Evolutionary conservation across 1,140 invertebrate genomes (phyloP).

Genomic region (Brachionus calyciflorus): DNA sequence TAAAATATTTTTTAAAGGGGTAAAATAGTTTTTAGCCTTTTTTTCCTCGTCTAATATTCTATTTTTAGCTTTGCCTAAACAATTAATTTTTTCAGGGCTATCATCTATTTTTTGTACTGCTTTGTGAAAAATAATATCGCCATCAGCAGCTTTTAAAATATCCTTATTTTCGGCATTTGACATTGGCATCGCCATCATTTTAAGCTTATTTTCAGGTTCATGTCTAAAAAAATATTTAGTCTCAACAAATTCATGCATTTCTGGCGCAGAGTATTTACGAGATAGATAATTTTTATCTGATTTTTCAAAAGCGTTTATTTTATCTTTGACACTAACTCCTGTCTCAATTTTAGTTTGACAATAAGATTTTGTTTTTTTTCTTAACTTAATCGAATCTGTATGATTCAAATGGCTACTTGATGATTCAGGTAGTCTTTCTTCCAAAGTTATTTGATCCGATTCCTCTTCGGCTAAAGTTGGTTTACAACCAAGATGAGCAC

Average conservation of each 20-base stretch:
- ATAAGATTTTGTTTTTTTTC: neutral
- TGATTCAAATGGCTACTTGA: neutral
- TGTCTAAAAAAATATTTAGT: slow-evolving; percentile 7
- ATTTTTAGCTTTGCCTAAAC: slow-evolving; percentile 30
- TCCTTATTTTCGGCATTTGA: neutral
- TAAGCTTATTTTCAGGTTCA: neutral
- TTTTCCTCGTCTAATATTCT: neutral
- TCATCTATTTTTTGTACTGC: slow-evolving; percentile 30
- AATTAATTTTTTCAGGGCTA: neutral
- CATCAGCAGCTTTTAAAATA: slow-evolving; percentile 35
- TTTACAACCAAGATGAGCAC: neutral
- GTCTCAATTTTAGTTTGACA: neutral
- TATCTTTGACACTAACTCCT: neutral
- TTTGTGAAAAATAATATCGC: slow-evolving; percentile 30
- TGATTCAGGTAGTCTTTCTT: neutral
- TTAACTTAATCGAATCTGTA: neutral
- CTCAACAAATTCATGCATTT: neutral
- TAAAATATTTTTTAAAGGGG: slow-evolving; percentile 33
- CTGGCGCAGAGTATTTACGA: slow-evolving; percentile 7
- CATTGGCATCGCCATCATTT: slow-evolving; percentile 28
- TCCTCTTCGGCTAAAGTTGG: slow-evolving; percentile 29
- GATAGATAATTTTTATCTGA: neutral
- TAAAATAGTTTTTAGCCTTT: slow-evolving; percentile 13
- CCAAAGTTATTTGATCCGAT: neutral
- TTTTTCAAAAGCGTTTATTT: slow-evolving; percentile 3